These are phyloP conservation scores for Gymnosoma rotundatum DNA, from an alignment of 2,888 invertebrate species.

Conservation along the genomic window DNA sequence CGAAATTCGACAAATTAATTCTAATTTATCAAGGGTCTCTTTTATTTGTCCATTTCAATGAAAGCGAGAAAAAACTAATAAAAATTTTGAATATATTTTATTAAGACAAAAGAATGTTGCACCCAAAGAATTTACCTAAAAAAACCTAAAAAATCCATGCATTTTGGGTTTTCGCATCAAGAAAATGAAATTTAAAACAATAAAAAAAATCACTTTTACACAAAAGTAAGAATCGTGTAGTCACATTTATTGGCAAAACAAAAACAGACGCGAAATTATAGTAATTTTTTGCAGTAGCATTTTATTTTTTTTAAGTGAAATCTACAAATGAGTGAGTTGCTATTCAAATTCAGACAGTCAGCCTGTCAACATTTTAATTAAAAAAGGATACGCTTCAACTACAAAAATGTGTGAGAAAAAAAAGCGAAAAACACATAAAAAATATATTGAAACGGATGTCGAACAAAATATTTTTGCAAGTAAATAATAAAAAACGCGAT, in stretches of 20 bases:
- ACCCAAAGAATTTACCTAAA: conserved; percentile 17
- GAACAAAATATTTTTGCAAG: conserved; percentile 66
- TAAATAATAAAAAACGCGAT: conserved; percentile 78
- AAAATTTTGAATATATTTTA: conserved; percentile 29
- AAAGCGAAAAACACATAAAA: conserved; percentile 18
- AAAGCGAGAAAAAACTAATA: conserved; percentile 13
- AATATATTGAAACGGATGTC: conserved; percentile 67
- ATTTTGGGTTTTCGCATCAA: background rate
- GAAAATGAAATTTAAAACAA: conserved; percentile 2
- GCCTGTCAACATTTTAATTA: conserved; percentile 83
- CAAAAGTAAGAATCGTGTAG: conserved; percentile 50
- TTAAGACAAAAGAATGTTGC: conserved; percentile 50
- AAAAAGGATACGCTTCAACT: conserved; percentile 81
- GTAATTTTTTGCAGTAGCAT: background rate
- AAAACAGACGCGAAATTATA: conserved; percentile 61
- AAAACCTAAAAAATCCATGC: background rate
- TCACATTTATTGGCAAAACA: conserved; percentile 71
- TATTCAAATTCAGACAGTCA: conserved; percentile 69
- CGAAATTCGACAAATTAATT: background rate
- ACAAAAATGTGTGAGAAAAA: conserved; percentile 46
- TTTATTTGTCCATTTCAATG: conserved; percentile 18
- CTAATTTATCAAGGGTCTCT: background rate
- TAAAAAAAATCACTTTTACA: conserved; percentile 65
- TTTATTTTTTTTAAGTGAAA: conserved; percentile 13
- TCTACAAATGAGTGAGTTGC: conserved; percentile 64